A percentile compares a stretch with the other conserved stretches of the same genome.
Conservation (phyloP, 2,113 vertebrate species). For the Colaptes auratus region DNA sequence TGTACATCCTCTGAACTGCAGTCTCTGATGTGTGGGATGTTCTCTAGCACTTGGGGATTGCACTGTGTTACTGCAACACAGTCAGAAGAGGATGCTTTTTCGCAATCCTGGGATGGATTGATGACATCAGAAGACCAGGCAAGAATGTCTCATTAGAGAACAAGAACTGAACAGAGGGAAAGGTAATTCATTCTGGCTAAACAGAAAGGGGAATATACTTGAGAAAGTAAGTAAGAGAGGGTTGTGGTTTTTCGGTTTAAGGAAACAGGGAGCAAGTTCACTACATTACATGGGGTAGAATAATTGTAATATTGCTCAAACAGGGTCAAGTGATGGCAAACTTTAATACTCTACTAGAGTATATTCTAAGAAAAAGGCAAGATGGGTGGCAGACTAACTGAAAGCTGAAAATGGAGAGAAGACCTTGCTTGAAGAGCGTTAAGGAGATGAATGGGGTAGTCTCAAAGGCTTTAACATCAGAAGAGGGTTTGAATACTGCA, state of each 20-base stretch:
- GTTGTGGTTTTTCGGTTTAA: background rate
- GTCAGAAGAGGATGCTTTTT: background rate
- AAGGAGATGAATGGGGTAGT: background rate
- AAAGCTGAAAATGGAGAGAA: background rate
- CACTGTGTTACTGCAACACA: background rate
- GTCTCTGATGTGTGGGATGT: background rate
- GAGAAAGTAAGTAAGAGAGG: background rate
- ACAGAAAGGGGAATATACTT: background rate
- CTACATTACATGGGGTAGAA: background rate
- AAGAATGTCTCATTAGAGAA: background rate
- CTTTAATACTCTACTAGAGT: background rate
- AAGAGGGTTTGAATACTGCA: background rate
- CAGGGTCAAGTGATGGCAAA: background rate
- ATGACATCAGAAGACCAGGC: background rate
- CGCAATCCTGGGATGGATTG: background rate
- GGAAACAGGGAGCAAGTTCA: background rate
- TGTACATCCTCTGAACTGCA: background rate
- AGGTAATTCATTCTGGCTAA: background rate
- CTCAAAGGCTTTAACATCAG: slow-evolving; percentile 15
- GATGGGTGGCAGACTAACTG: background rate
- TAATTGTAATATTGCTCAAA: background rate
- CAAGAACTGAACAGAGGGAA: background rate
- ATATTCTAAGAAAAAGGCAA: background rate
- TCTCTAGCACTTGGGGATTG: background rate
- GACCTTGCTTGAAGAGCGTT: background rate